Evolutionary conservation across 1,140 invertebrate genomes (phyloP), one percentile per base, ranked within the genome.

Genomic region (Mesaphorura yosii): DNA sequence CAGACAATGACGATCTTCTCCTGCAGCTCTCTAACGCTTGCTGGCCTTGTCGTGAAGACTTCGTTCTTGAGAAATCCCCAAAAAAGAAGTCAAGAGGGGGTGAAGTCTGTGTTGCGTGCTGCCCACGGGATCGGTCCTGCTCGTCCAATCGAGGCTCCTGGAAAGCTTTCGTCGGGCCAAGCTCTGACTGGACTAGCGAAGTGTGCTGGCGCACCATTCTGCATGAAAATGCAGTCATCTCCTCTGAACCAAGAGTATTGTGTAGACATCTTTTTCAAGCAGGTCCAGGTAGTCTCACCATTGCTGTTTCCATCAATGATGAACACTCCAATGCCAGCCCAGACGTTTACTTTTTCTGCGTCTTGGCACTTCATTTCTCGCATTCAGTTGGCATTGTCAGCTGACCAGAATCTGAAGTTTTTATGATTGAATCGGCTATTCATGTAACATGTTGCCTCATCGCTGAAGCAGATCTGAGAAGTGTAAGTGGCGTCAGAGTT

Each of bases 171-270:
- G 46, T 72, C 60, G 19, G 71, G 49, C 46, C 55, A 66, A 38
- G 60, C n/a, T 12, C 65, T 55, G 3, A 70, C 67, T 52, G 19
- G 38, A 12, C 37, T 23, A 26, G 42, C 29, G 50, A 60, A 70
- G 62, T 73, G 68, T 25, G 64, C 55, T 34, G 66, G 68, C 28
- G 67, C 66, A 27, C 67, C 68, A 63, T 73, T 67, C 53, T 72
- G 68, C 45, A 72, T 62, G 22, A 46, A 14, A 51, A 6, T 12
- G 7, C 12, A 25, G 23, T 25, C 12, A 14, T 10, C 19, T 46
- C 14, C 10, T 23, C 22, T 5, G 6, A 6, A 27, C 3, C 28
- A 27, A 27, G 10, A 47, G 19, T 3, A n/a, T 22, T 10, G 17
- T n/a, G 7, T 6, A 15, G 10, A 60, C 39, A 41, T 58, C 40